phyloP scores from a whole-genome alignment of 2,113 vertebrate species.

The Gymnogyps californianus region DNA sequence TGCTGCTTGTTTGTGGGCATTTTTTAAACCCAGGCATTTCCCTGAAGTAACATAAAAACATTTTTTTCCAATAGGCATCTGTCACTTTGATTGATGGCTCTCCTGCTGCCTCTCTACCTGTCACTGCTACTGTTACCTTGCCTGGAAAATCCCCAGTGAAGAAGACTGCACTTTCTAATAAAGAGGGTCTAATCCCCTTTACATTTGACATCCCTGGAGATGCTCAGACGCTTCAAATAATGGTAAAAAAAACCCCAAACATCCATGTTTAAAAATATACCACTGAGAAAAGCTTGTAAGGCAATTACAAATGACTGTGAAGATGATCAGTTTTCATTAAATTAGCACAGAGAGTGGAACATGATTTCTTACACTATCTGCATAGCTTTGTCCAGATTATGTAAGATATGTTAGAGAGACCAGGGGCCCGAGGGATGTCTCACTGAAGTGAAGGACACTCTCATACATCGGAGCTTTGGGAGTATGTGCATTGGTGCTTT shows the following conservation, averaged over 20 bases:
- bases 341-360: neutral
- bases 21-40: neutral
- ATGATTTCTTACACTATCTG: neutral
- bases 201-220: slow-evolving; percentile 41
- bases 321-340: neutral
- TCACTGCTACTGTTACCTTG: slow-evolving; percentile 29
- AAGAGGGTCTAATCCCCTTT: slow-evolving; percentile 22
- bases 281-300: neutral
- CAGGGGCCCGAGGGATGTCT: neutral
- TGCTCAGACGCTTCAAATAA: slow-evolving; percentile 28
- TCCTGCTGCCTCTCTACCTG: slow-evolving; percentile 28
- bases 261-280: neutral
- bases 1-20: neutral
- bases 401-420: neutral
- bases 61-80: slow-evolving; percentile 38
- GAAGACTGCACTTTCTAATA: slow-evolving; percentile 4
- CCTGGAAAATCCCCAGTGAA: neutral
- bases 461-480: neutral
- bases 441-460: neutral
- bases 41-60: neutral
- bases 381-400: neutral
- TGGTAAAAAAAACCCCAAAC: slow-evolving; percentile 8
- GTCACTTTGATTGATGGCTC: slow-evolving; percentile 54
- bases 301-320: neutral
- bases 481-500: accelerated